These are phyloP conservation scores for Eupeodes luniger DNA, from an alignment of 2,888 invertebrate genomes.

Conservation along the genomic window DNA sequence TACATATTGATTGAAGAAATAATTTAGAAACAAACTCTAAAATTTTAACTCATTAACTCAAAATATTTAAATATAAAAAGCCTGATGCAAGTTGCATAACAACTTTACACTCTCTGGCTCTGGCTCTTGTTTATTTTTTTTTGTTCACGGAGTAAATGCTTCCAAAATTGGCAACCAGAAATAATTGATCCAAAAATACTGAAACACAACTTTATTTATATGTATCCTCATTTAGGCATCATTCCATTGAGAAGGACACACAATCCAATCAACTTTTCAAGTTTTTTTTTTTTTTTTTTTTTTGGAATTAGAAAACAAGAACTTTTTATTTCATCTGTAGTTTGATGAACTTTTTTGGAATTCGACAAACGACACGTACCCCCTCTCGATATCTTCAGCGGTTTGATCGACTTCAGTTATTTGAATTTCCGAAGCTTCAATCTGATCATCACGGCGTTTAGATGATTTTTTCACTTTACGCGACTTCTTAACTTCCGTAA, in stretches of 20 bases:
- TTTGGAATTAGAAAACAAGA: constrained; percentile 41
- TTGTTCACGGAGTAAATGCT: neutral
- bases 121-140: neutral
- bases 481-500: constrained; percentile 93
- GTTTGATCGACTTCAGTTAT: constrained; percentile 91
- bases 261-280: neutral
- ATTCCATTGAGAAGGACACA: constrained; percentile 24
- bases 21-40: neutral
- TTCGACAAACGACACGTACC: constrained; percentile 90
- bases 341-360: neutral
- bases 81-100: constrained; percentile 55
- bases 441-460: constrained; percentile 90
- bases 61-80: constrained; percentile 50
- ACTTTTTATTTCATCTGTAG: constrained; percentile 32
- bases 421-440: constrained; percentile 89
- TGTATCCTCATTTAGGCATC: constrained; percentile 11
- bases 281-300: neutral
- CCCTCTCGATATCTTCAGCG: constrained; percentile 88
- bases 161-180: constrained; percentile 55
- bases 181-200: constrained; percentile 26
- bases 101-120: constrained; percentile 34
- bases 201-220: constrained; percentile 42
- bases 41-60: constrained; percentile 23
- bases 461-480: constrained; percentile 96
- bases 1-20: no score